Percentiles rank a stretch among this genome's conserved stretches.
Evolutionary conservation across 2,888 invertebrate genomes (phyloP).

Genomic region (Erebia aethiops): DNA sequence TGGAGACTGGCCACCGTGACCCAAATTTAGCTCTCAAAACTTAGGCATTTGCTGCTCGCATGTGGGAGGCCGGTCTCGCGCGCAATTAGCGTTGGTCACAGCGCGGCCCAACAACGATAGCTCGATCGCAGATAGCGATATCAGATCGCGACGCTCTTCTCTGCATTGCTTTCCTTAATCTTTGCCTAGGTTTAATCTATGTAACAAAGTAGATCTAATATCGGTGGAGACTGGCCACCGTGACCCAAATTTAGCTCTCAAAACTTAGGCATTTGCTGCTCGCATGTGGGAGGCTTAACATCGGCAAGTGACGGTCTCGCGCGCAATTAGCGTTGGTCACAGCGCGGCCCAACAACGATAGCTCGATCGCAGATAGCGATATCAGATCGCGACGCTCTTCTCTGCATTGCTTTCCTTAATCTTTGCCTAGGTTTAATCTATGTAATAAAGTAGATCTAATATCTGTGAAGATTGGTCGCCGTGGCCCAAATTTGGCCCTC

Average conservation of each 20-base stretch:
- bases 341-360: slow-evolving; percentile 55
- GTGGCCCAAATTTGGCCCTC: too few species aligned
- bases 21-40: too few species aligned
- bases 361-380: slow-evolving; percentile 63
- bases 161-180: slow-evolving; percentile 44
- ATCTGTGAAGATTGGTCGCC: too few species aligned
- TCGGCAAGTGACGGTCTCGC: too few species aligned
- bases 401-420: slow-evolving; percentile 44
- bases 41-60: too few species aligned
- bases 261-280: too few species aligned
- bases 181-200: slow-evolving; percentile 34
- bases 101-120: slow-evolving; percentile 55
- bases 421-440: slow-evolving; percentile 28
- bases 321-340: slow-evolving; percentile 49
- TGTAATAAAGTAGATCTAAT: neutral
- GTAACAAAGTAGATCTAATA: too few species aligned
- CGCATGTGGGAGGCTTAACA: too few species aligned
- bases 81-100: slow-evolving; percentile 50
- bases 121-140: slow-evolving; percentile 65
- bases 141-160: slow-evolving; percentile 63
- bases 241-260: too few species aligned
- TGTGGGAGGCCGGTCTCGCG: too few species aligned
- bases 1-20: too few species aligned
- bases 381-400: slow-evolving; percentile 66
- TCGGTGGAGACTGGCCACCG: too few species aligned